A percentile compares a stretch with the other conserved stretches of the same genome.
Evolutionary conservation across 2,888 invertebrate genomes (phyloP).

Genomic region (Eupithecia subumbrata): DNA sequence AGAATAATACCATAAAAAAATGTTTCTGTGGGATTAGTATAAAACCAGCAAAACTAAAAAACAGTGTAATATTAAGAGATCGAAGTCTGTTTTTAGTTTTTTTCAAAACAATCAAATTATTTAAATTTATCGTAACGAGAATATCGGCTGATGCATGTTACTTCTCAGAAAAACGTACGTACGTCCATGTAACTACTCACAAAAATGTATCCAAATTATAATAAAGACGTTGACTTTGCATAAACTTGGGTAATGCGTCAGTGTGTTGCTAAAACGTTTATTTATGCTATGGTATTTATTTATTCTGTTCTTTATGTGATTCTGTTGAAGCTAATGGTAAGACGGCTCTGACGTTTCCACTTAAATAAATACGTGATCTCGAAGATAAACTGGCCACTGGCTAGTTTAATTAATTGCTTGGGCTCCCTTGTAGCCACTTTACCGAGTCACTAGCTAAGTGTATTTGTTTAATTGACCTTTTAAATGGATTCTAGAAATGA

Average conservation of each 20-base stretch:
- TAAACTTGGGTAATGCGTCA: not conserved
- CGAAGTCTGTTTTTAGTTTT: too few relatives aligned
- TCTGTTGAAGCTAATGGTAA: constrained; percentile 15
- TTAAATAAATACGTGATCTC: constrained; percentile 25
- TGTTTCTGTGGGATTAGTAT: too few relatives aligned
- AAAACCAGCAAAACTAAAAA: too few relatives aligned
- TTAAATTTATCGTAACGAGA: not conserved
- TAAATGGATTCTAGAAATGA: not conserved
- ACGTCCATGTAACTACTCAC: not conserved
- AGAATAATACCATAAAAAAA: too few relatives aligned
- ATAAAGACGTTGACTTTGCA: not conserved
- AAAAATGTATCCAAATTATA: not conserved
- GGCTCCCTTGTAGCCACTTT: constrained; percentile 21
- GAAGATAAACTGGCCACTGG: constrained; percentile 23
- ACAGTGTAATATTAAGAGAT: too few relatives aligned
- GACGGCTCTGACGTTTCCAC: constrained; percentile 10
- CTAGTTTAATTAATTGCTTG: constrained; percentile 32
- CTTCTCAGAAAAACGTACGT: not conserved
- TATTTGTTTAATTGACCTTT: constrained; percentile 14
- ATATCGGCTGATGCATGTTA: not conserved
- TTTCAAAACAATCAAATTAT: too few relatives aligned
- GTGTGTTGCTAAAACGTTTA: constrained; percentile 4
- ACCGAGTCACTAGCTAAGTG: constrained; percentile 23
- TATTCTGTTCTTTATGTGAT: constrained; percentile 13
- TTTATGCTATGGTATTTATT: constrained; percentile 17